Conservation (phyloP, 2,113 vertebrate species). For the Orcinus orca region DNA sequence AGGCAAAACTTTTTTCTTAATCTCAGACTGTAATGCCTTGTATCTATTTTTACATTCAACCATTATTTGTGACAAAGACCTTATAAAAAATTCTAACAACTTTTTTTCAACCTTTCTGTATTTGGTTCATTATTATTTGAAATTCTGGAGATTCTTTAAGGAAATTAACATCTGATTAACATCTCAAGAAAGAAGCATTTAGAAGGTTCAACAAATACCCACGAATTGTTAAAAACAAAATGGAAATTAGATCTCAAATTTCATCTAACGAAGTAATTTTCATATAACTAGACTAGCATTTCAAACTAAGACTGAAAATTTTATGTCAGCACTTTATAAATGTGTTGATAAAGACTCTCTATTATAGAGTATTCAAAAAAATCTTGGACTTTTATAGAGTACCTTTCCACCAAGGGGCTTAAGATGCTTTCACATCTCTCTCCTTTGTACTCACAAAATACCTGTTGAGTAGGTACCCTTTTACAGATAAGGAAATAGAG, state of each 20-base stretch:
- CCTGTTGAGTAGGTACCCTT: not conserved
- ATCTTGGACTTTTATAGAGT: not conserved
- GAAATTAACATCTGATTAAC: constrained; percentile 57
- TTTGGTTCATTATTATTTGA: constrained; percentile 31
- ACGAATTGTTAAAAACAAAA: not conserved
- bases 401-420: not conserved
- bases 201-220: not conserved
- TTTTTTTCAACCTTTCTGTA: not conserved
- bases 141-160: not conserved
- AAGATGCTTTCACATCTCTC: not conserved
- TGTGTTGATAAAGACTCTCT: not conserved
- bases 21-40: not conserved
- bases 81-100: constrained; percentile 14
- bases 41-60: constrained; percentile 37
- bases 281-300: not conserved
- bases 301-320: constrained; percentile 33
- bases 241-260: not conserved
- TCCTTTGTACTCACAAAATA: not conserved
- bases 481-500: not conserved
- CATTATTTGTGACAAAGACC: not conserved
- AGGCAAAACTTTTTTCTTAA: not conserved
- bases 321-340: not conserved
- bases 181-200: constrained; percentile 35
- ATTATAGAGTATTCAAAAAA: not conserved
- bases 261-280: constrained; percentile 43